Evolutionary conservation across 2,888 invertebrate genomes (phyloP), one percentile per base, ranked within the genome.

Genomic region (Brassicogethes aeneus): DNA sequence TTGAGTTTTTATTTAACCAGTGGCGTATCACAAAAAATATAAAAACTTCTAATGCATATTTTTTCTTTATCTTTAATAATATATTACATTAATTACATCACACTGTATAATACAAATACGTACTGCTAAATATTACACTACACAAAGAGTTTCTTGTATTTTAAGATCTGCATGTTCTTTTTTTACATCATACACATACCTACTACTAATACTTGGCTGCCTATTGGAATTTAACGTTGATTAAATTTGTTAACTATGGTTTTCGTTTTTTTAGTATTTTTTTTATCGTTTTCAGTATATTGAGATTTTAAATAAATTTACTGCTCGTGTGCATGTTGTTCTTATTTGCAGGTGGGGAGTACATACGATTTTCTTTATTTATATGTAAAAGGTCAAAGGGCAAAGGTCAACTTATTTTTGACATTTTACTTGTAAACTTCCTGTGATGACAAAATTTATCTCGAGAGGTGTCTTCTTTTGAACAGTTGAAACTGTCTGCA

Each of bases 91-190:
- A n/a, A n/a, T n/a, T n/a, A n/a, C n/a, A n/a, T n/a, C n/a, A n/a
- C n/a, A n/a, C n/a, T n/a, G n/a, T n/a, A n/a, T n/a, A n/a, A n/a
- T n/a, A n/a, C n/a, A 10, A n/a, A n/a, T n/a, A 16, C 32, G 40
- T 13, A 23, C 23, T 23, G 23, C 48, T 52, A 55, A 56, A 51
- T 55, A 54, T 56, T 56, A 56, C 54, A 54, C 54, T 56, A 56
- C 55, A 55, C 43, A 16, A 35, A 37, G 5, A 23, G 5, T 23
- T 23, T 10, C 23, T 23, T 23, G 23, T 23, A 23, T 23, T 23
- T 23, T 23, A 45, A 32, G 39, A 40, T 44, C 36, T 52, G 54
- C 55, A 55, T 56, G 52, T 46, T 39, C 40, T n/a, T n/a, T n/a
- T n/a, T n/a, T n/a, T n/a, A n/a, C n/a, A n/a, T n/a, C n/a, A n/a